These are phyloP conservation scores for Andrena flavipes DNA, from an alignment of 2,888 invertebrate species.

Conservation along the genomic window DNA sequence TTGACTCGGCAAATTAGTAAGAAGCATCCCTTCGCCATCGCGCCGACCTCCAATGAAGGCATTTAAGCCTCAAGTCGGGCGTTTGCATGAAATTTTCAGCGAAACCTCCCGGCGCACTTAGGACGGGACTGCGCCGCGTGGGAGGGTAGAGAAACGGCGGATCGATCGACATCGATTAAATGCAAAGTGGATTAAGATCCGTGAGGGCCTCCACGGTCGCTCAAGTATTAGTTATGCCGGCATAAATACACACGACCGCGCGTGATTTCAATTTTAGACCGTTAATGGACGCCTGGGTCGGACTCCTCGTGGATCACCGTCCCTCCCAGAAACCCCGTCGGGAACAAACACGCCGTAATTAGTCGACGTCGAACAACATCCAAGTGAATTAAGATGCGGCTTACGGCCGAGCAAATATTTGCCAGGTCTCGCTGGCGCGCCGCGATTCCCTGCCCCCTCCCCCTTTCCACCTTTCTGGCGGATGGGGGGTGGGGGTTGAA, in stretches of 20 bases:
- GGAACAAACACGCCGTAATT: constrained; percentile 47
- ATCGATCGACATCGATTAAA: constrained; percentile 48
- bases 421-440: constrained; percentile 2
- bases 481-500: background rate
- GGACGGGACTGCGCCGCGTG: background rate
- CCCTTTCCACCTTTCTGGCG: background rate
- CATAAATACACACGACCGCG: constrained; percentile 46
- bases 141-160: background rate
- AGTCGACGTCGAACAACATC: constrained; percentile 43
- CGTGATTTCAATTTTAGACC: constrained; percentile 54
- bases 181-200: constrained; percentile 21
- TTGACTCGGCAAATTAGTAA: constrained; percentile 51
- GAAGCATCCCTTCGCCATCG: constrained; percentile 34
- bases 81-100: constrained; percentile 50
- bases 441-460: background rate
- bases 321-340: background rate
- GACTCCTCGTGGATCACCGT: constrained; percentile 2
- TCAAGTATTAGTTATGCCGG: constrained; percentile 45
- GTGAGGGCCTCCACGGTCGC: background rate
- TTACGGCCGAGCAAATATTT: constrained; percentile 44
- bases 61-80: constrained; percentile 32
- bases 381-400: constrained; percentile 50
- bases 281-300: constrained; percentile 42
- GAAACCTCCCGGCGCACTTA: constrained; percentile 11
- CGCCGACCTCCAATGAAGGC: constrained; percentile 30